Evolutionary conservation across 2,888 invertebrate species (phyloP), one percentile per base, ranked within the genome.

Genomic region (Limnephilus auricula): DNA sequence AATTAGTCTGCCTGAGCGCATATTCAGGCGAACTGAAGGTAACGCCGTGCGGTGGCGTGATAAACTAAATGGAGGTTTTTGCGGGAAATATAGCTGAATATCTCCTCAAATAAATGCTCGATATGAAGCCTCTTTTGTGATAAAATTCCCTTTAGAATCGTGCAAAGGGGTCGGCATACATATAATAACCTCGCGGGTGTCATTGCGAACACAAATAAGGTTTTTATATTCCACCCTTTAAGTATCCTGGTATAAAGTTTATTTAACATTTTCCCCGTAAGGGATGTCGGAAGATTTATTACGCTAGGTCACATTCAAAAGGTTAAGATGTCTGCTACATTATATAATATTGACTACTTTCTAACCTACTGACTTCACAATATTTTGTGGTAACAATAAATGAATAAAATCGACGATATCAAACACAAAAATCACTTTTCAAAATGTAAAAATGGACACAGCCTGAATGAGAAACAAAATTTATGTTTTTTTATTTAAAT

Each of bases 1-100:
- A 89, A 89, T 89, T 89, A 89, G 79, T 89, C 79, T 37, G 79
- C 89, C 79, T 79, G 89, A 79, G 79, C 89, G 89, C 79, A 79
- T 89, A 89, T 89, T 79, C 79, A 65, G 89, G 89, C 85, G 13
- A 34, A 25, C 40, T 13, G 45, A 31, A 30, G 85, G 65, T n/a
- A n/a, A 65, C 65, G 40, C 40, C 85, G 25, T 12, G 45, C 85
- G 85, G 85, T n/a, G 40, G 40, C 40, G 85, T 40, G 85, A 30
- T 37, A 40, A 40, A 85, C 85, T 40, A 85, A 85, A 40, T 40
- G 85, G 85, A 40, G 82, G 82, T 15, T 32, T 32, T 31, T 37
- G 32, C 82, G 82, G 82, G 82, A 82, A 82, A 85, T 30, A 85
- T 85, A 25, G 40, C 30, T 85, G 40, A 40, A 85, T 34, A 85